These are phyloP conservation scores for Syngnathoides biaculeatus DNA, from an alignment of 2,113 vertebrate species.

Conservation along the genomic window DNA sequence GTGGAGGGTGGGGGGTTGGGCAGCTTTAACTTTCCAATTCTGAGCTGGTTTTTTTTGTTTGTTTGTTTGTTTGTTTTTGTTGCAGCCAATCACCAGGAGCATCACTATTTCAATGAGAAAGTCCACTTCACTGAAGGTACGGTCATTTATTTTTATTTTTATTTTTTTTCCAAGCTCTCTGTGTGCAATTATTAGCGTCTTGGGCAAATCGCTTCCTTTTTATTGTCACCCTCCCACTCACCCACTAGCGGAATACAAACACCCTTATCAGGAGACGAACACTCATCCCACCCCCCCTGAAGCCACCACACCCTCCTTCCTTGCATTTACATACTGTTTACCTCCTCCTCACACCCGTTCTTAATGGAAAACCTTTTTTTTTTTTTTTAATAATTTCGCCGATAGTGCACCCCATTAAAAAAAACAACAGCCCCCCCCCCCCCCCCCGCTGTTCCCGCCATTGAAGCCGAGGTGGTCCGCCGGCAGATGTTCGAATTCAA, in stretches of 20 bases:
- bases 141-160: conserved; percentile 53
- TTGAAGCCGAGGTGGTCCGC: conserved; percentile 53
- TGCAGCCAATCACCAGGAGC: conserved; percentile 65
- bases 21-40: neutral
- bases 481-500: conserved; percentile 65
- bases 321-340: conserved; percentile 74
- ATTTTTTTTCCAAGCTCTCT: neutral
- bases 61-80: conserved; percentile 9
- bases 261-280: conserved; percentile 77
- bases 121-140: conserved; percentile 77
- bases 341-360: conserved; percentile 54
- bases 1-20: no score
- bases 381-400: conserved; percentile 43
- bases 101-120: conserved; percentile 83
- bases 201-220: conserved; percentile 38
- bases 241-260: conserved; percentile 71
- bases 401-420: conserved; percentile 49
- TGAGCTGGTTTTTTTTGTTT: neutral
- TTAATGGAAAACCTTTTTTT: conserved; percentile 64
- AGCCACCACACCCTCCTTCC: conserved; percentile 14
- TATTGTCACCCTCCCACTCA: conserved; percentile 24
- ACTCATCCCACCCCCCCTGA: conserved; percentile 52
- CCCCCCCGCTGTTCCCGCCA: conserved; percentile 3
- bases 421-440: conserved; percentile 39
- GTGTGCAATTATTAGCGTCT: conserved; percentile 8